Percentiles rank a stretch among this genome's conserved stretches.
These are phyloP conservation scores for Gymnothorax javanicus DNA, from an alignment of 2,797 vertebrate genomes.

Conservation along the genomic window DNA sequence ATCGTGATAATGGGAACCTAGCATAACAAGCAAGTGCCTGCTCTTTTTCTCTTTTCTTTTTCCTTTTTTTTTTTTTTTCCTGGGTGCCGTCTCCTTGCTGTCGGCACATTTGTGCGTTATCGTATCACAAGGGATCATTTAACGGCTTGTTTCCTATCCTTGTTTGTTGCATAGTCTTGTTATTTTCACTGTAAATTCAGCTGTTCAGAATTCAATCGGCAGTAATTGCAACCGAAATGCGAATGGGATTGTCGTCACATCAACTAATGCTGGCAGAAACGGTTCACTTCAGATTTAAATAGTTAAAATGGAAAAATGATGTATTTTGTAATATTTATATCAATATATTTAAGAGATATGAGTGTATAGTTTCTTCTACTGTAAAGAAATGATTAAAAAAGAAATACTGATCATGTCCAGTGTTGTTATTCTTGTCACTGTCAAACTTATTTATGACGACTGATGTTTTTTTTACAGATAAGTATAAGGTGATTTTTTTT, in stretches of 20 bases:
- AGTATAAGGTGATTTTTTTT: constrained; percentile 9
- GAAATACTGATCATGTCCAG: constrained; percentile 38
- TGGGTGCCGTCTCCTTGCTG: not conserved
- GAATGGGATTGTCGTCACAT: constrained; percentile 52
- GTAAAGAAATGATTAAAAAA: constrained; percentile 75
- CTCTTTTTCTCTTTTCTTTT: too few relatives aligned
- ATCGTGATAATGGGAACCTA: too few relatives aligned
- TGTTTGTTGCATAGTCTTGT: constrained; percentile 28
- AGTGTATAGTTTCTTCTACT: constrained; percentile 67
- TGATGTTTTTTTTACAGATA: not conserved
- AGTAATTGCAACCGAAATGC: constrained; percentile 53
- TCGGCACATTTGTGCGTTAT: not conserved
- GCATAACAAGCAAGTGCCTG: too few relatives aligned
- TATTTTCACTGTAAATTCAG: constrained; percentile 36
- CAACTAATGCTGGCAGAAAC: constrained; percentile 50
- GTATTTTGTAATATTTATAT: constrained; percentile 76
- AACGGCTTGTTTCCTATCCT: constrained; percentile 18
- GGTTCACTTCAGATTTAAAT: constrained; percentile 15
- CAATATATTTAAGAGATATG: constrained; percentile 67
- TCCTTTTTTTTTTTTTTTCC: not conserved
- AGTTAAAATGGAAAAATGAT: constrained; percentile 50
- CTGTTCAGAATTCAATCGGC: constrained; percentile 52
- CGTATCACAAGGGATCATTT: constrained; percentile 37
- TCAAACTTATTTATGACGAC: constrained; percentile 15
- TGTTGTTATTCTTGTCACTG: constrained; percentile 19